A percentile compares a stretch with the other conserved stretches of the same genome.
These are phyloP conservation scores for Drosophila arawakana DNA, from an alignment of 1,140 invertebrate species.

Conservation along the genomic window DNA sequence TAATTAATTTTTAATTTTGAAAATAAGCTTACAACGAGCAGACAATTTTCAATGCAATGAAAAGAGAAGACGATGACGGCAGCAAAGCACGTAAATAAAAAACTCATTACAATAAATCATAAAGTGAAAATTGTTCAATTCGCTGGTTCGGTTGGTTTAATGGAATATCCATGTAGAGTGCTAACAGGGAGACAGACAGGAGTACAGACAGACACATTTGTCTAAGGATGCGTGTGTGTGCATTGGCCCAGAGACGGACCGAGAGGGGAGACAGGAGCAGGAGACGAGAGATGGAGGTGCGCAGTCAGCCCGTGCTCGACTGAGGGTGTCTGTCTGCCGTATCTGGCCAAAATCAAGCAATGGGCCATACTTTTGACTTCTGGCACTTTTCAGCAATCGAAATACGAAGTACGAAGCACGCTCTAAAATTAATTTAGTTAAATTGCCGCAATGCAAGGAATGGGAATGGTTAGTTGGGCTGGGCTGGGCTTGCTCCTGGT, in stretches of 20 bases:
- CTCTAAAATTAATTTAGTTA: slow-evolving; percentile 81
- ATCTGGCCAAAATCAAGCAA: slow-evolving; percentile 67
- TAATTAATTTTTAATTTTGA: slow-evolving; percentile 83
- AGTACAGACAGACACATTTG: slow-evolving; percentile 53
- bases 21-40: slow-evolving; percentile 50
- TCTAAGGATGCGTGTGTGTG: slow-evolving; percentile 63
- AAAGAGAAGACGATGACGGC: slow-evolving; percentile 1
- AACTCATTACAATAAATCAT: slow-evolving; percentile 81
- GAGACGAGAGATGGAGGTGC: neutral
- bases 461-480: slow-evolving; percentile 1
- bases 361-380: slow-evolving; percentile 62
- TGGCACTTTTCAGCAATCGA: slow-evolving; percentile 46
- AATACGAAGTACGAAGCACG: slow-evolving; percentile 64
- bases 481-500: slow-evolving; percentile 20
- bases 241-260: slow-evolving; percentile 7
- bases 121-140: slow-evolving; percentile 78
- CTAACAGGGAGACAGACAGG: slow-evolving; percentile 28
- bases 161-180: slow-evolving; percentile 73
- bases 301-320: neutral
- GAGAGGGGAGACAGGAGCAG: neutral
- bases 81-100: slow-evolving; percentile 69
- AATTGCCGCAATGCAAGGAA: slow-evolving; percentile 55
- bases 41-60: slow-evolving; percentile 53
- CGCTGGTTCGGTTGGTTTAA: slow-evolving; percentile 49
- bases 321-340: neutral